phyloP scores from a whole-genome alignment of 35 echinoderm and acorn worm species.

The Chiridota heheva region DNA sequence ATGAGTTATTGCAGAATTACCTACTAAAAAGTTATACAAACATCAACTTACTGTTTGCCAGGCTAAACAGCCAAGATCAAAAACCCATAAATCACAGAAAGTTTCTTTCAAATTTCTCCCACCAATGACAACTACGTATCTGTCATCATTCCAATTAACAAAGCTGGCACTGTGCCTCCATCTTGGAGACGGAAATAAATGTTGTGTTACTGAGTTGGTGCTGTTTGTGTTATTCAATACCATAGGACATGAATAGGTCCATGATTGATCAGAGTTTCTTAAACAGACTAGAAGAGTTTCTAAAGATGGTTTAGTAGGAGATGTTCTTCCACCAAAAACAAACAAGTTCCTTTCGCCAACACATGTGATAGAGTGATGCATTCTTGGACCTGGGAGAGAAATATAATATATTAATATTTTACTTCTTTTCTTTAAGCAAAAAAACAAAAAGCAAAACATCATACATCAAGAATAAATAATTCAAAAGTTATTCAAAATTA shows the following conservation, averaged over 20 bases:
- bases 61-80: conserved; percentile 22
- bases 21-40: neutral
- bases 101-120: conserved; percentile 43
- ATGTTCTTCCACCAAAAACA: conserved; percentile 84
- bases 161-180: conserved; percentile 75
- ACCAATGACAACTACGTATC: conserved; percentile 62
- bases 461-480: too few relatives aligned
- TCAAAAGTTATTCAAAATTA: too few relatives aligned
- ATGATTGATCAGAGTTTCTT: neutral
- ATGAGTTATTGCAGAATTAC: neutral
- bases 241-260: neutral
- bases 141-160: neutral
- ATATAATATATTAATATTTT: neutral
- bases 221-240: too few relatives aligned
- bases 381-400: conserved; percentile 54
- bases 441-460: neutral
- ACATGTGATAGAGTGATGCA: conserved; percentile 76
- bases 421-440: neutral
- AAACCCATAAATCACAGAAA: conserved; percentile 52
- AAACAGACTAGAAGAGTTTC: conserved; percentile 33
- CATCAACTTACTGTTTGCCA: conserved; percentile 59
- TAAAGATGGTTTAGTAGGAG: conserved; percentile 67
- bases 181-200: conserved; percentile 38
- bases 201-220: neutral
- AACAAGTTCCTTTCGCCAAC: conserved; percentile 33